phyloP scores from a whole-genome alignment of 2,797 vertebrate species.

The Amniataba percoides region DNA sequence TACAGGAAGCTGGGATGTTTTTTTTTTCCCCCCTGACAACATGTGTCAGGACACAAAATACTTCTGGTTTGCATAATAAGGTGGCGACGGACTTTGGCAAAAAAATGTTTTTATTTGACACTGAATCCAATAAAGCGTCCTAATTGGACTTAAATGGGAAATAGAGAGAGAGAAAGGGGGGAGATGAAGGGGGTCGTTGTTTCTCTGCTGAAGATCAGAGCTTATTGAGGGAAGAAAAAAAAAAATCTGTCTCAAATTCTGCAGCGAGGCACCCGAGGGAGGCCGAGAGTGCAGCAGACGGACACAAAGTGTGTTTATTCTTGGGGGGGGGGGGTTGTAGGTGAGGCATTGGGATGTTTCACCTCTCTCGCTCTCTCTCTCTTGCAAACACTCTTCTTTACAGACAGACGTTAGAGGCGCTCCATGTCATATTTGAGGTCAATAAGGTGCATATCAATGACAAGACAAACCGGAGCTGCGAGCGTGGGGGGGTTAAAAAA shows the following conservation, averaged over 20 bases:
- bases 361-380: conserved; percentile 18
- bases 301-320: not conserved
- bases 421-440: conserved; percentile 66
- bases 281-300: conserved; percentile 19
- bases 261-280: conserved; percentile 42
- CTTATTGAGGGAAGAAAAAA: conserved; percentile 39
- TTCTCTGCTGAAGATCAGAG: conserved; percentile 50
- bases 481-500: conserved; percentile 36
- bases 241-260: conserved; percentile 58
- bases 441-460: conserved; percentile 82
- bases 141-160: conserved; percentile 39
- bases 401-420: conserved; percentile 24
- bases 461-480: conserved; percentile 75
- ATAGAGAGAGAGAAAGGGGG: not conserved
- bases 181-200: not conserved
- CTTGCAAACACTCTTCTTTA: conserved; percentile 18
- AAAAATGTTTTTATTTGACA: conserved; percentile 1
- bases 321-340: not conserved
- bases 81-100: conserved; percentile 22
- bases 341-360: not conserved
- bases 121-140: conserved; percentile 37
- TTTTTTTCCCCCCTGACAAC: conserved; percentile 42
- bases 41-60: conserved; percentile 48
- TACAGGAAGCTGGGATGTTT: conserved; percentile 27
- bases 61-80: conserved; percentile 29